Evolutionary conservation across 1,140 invertebrate genomes (phyloP), one percentile per base, ranked within the genome.

Genomic region (Macrocentrus cingulum): DNA sequence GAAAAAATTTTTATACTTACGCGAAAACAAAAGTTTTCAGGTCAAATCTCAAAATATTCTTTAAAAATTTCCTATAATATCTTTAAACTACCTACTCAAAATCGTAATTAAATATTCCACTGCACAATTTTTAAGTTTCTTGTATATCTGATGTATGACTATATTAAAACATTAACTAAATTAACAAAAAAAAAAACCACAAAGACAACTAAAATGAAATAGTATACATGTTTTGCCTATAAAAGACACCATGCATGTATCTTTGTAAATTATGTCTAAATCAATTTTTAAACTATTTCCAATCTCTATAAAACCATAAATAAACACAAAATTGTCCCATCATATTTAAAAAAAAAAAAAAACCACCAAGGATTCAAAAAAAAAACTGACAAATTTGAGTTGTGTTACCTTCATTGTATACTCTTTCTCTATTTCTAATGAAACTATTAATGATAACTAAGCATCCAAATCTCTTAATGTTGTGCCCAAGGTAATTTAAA

Each of bases 401-500:
- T 1, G 29, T 25, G 13, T 5, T 5, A 29, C 9, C 4, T 9
- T 29, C 4, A 29, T 9, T 29, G 25, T 29, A 29, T 7, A n/a
- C 16, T 34, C n/a, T 39, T 13, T 2, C 32, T n/a, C 4, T 51
- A 16, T 51, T 46, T 23, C 55, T 58, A 25, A 55, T 49, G 53
- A 55, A 25, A 46, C 46, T 37, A 23, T 36, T 29, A 41, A 13
- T 55, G 52, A 13, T 16, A 60, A 41, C 16, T 15, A 44, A 32
- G 6, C 39, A 63, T 60, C 36, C 56, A 63, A 51, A 63, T 66
- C 60, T 69, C 59, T 65, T 45, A 46, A 67, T 65, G 62, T 65
- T 62, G 63, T 62, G 56, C 49, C 61, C 61, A 37, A 36, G 55
- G 56, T 67, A 62, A 70, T 64, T 66, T 66, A 66, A 54, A 64